Conservation (phyloP, 2,797 vertebrate species). For the Microchirus variegatus region DNA sequence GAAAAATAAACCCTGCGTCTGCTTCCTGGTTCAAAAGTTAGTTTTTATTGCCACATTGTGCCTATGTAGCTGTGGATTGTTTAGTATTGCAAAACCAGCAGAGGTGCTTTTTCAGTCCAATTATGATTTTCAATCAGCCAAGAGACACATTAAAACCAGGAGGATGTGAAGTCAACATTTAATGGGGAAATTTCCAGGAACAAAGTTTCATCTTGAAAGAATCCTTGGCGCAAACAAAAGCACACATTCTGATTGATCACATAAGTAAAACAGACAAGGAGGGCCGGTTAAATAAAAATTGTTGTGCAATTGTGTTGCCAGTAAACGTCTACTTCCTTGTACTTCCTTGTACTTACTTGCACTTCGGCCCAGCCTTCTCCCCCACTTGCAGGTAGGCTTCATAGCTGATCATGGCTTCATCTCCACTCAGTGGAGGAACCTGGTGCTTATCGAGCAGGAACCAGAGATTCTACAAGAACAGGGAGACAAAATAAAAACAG, state of each 20-base stretch:
- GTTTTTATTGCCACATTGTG: too few relatives aligned
- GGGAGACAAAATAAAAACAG: not conserved
- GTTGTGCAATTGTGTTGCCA: not conserved
- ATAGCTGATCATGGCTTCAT: constrained; percentile 98
- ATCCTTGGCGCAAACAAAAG: not conserved
- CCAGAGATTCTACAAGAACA: constrained; percentile 90
- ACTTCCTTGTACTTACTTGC: constrained; percentile 84
- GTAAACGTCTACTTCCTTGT: not conserved
- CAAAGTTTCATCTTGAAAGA: constrained; percentile 10
- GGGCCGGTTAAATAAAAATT: too few relatives aligned
- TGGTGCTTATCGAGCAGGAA: constrained; percentile 98
- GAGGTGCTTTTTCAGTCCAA: too few relatives aligned
- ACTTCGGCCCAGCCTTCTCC: constrained; percentile 93
- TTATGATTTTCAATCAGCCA: too few relatives aligned
- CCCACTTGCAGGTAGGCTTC: constrained; percentile 93
- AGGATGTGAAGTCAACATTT: not conserved
- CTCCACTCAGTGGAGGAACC: constrained; percentile 90
- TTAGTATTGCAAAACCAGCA: too few relatives aligned
- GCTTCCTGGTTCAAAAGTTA: too few relatives aligned
- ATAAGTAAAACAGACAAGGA: too few relatives aligned
- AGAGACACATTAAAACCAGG: not conserved
- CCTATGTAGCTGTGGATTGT: too few relatives aligned
- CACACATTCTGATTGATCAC: not conserved
- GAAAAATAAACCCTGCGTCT: too few relatives aligned
- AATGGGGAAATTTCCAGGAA: not conserved